Evolutionary conservation across 2,113 vertebrate species (phyloP).

Genomic region (Alouatta palliata): DNA sequence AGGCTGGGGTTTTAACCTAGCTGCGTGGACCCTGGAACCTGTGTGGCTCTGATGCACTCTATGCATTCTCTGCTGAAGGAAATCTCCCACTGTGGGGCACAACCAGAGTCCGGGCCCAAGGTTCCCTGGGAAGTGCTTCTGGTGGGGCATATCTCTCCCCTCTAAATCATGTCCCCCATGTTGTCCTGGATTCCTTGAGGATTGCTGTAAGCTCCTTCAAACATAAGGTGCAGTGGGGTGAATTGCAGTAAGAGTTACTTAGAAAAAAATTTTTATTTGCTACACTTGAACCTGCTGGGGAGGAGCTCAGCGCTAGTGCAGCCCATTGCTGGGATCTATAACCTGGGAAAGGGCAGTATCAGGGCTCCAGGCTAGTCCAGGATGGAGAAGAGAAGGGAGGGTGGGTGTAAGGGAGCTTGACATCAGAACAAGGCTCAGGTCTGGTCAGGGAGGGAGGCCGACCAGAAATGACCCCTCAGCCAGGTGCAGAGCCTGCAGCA

Average conservation of each 20-base stretch:
- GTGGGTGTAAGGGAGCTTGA: neutral
- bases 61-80: neutral
- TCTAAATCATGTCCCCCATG: neutral
- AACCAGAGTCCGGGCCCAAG: neutral
- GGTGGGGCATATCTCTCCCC: neutral
- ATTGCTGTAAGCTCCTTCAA: neutral
- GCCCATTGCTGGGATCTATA: neutral
- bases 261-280: neutral
- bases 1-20: neutral
- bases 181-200: neutral
- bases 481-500: neutral
- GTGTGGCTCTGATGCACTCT: neutral
- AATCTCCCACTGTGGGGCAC: neutral
- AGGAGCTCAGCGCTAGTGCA: neutral
- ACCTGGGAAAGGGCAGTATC: neutral
- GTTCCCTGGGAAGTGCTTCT: neutral
- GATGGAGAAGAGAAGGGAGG: neutral
- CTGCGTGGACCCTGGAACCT: accelerated
- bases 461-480: neutral
- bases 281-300: neutral
- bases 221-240: neutral
- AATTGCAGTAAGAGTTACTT: conserved; percentile 2
- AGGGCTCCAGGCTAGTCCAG: neutral
- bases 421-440: neutral
- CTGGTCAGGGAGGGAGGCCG: neutral